Evolutionary conservation across 2,113 vertebrate species (phyloP).

Genomic region (Lagopus leucura): DNA sequence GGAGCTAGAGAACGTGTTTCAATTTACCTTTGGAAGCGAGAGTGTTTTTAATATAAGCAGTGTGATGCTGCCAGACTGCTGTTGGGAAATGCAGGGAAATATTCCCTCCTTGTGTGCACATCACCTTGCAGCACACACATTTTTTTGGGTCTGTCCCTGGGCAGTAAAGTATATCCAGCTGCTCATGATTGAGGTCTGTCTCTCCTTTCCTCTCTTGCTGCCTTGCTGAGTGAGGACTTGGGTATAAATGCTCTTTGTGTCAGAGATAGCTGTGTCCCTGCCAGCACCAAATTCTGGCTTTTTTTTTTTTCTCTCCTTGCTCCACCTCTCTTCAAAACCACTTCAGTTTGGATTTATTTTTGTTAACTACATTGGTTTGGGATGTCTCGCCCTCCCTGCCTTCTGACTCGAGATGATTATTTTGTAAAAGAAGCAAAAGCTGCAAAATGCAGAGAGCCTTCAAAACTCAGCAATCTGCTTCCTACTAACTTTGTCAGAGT

Average conservation of each 20-base stretch:
- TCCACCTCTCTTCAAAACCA: conserved; percentile 75
- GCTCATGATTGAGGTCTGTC: background rate
- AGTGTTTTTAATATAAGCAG: background rate
- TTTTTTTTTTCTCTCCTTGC: conserved; percentile 37
- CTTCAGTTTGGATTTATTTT: conserved; percentile 39
- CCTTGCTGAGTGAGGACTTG: conserved; percentile 13
- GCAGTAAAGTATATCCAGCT: background rate
- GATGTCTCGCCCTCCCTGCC: background rate
- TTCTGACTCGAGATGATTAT: background rate
- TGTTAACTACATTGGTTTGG: conserved; percentile 32
- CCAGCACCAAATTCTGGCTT: conserved; percentile 33
- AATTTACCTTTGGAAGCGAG: background rate
- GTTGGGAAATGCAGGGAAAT: background rate
- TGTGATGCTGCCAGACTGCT: background rate
- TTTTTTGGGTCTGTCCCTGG: background rate
- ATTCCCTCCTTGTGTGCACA: background rate
- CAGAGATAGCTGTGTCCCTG: conserved; percentile 41
- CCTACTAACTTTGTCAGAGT: background rate
- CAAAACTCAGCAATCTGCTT: background rate
- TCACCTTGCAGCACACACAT: background rate
- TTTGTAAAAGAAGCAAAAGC: conserved; percentile 31
- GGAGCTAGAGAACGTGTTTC: background rate
- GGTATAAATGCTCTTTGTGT: conserved; percentile 69
- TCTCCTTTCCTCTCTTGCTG: background rate
- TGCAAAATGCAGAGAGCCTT: conserved; percentile 2